Evolutionary conservation across 2,888 invertebrate genomes (phyloP), one percentile per base, ranked within the genome.

Genomic region (Marronus borbonicus): DNA sequence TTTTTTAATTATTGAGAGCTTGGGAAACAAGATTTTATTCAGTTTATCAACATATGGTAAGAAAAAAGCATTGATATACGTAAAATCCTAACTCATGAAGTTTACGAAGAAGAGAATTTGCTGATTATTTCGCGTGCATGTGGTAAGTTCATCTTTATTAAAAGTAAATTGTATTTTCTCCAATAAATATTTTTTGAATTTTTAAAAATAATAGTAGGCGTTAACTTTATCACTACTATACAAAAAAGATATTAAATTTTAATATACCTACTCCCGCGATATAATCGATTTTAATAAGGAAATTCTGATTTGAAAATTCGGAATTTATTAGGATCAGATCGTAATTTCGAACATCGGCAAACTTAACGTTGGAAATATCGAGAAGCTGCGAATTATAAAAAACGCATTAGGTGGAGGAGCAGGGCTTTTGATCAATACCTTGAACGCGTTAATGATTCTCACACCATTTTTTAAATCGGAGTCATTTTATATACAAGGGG

Each of bases 391-490:
- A 69, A 69, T 28, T 69, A 69, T 52, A 72, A 72, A 69, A 36
- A 72, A 72, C 55, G 70, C 70, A 39, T 72, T 72, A 58, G 36
- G 58, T 58, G n/a, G 5, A 69, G 50, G n/a, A 17, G 14, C n/a
- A 50, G 68, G 14, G 50, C 24, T 49, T 17, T 69, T 55, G 50
- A 69, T 69, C 69, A 52, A 69, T 52, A 52, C 52, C 55, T 55
- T 49, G 76, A 80, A 75, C 50, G 64, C 64, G 74, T 60, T 75
- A 75, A 75, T 75, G 44, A 75, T 64, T 75, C 52, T 65, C 65
- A 50, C 62, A 64, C 39, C 62, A 64, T 75, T 64, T 62, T 75
- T 65, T 62, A 62, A 52, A 65, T 52, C 31, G 31, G 31, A 75
- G 20, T 75, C 75, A 75, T 69, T 75, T 75, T 75, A 75, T 64